Percentiles rank a stretch among this genome's conserved stretches.
phyloP scores from a whole-genome alignment of 2,113 vertebrate species.

The Himantopus leucocephalus region DNA sequence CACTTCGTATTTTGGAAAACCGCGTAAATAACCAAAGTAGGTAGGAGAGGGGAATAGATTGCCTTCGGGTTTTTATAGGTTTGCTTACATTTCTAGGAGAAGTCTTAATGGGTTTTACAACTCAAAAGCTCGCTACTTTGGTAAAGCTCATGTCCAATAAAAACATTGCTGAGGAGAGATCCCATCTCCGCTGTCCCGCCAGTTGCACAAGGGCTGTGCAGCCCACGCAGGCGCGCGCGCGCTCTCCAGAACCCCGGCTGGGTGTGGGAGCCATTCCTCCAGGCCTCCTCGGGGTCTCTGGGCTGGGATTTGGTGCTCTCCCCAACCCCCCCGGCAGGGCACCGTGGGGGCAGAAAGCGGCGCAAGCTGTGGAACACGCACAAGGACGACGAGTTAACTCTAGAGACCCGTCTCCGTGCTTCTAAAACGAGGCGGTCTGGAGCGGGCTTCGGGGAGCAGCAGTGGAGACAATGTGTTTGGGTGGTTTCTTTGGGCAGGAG shows the following conservation, averaged over 20 bases:
- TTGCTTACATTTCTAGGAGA: not conserved
- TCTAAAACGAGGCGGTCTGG: rapidly evolving
- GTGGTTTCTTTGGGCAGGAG: not conserved
- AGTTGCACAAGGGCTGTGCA: not conserved
- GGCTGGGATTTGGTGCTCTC: not conserved
- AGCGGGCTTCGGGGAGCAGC: not conserved
- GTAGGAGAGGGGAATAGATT: not conserved
- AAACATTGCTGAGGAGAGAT: not conserved
- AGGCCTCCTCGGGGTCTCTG: not conserved
- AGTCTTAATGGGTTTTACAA: not conserved
- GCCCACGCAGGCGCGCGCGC: not conserved
- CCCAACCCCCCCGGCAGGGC: too few relatives aligned
- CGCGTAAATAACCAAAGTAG: not conserved
- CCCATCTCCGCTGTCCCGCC: not conserved
- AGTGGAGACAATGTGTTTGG: rapidly evolving
- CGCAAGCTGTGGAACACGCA: rapidly evolving
- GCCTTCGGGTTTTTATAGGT: not conserved
- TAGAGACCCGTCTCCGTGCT: not conserved
- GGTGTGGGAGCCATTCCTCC: rapidly evolving
- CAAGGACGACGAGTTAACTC: not conserved
- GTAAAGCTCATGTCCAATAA: not conserved
- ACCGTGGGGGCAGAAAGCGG: not conserved
- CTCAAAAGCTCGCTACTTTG: not conserved
- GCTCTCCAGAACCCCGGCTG: not conserved
- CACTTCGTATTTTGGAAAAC: not conserved